Conservation (phyloP, 2,797 vertebrate genomes). For the Lacerta agilis region DNA sequence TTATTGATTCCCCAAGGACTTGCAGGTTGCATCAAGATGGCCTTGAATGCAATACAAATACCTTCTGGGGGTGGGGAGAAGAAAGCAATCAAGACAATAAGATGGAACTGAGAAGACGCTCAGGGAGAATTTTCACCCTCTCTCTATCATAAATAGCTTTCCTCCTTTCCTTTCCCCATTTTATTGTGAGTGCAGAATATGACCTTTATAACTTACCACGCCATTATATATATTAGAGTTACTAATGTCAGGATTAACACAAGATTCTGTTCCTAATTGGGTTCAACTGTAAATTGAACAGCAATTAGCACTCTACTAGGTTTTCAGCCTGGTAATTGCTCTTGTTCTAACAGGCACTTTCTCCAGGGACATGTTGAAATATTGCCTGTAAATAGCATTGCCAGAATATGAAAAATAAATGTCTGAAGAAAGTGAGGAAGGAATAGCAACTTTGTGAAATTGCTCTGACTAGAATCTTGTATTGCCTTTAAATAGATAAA, state of each 20-base stretch:
- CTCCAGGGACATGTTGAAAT: background rate
- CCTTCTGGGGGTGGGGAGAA: background rate
- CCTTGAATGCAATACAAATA: background rate
- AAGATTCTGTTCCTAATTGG: background rate
- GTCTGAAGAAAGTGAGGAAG: background rate
- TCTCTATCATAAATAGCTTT: background rate
- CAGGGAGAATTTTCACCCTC: background rate
- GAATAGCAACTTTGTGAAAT: background rate
- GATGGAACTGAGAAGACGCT: background rate
- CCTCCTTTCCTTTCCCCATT: background rate
- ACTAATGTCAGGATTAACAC: background rate
- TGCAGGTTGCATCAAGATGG: background rate
- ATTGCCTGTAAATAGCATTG: background rate
- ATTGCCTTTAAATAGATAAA: background rate
- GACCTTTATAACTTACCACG: background rate
- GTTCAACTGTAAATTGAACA: background rate
- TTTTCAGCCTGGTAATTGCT: background rate
- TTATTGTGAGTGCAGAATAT: background rate
- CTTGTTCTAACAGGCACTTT: background rate
- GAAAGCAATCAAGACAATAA: background rate
- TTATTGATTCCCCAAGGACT: slow-evolving; percentile 3
- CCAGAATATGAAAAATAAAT: background rate
- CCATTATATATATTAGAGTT: background rate
- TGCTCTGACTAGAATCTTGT: background rate
- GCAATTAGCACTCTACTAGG: background rate